Evolutionary conservation across 2,113 vertebrate genomes (phyloP).

Genomic region (Eretmodus cyanostictus): DNA sequence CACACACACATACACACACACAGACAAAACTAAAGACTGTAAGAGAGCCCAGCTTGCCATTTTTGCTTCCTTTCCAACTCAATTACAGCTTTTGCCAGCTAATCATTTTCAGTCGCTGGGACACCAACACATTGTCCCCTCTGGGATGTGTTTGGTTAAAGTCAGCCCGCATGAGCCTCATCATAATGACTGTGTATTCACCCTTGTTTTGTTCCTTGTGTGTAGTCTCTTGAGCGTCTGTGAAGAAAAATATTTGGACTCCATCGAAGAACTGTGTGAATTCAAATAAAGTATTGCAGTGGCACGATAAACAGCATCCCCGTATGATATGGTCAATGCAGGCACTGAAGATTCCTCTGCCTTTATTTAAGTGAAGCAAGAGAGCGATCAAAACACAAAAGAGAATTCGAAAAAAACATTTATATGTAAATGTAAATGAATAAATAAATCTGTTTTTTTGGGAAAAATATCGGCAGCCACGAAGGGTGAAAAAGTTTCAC

Average conservation of each 20-base stretch:
- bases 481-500: neutral
- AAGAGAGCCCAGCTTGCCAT: neutral
- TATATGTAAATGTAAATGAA: neutral
- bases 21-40: neutral
- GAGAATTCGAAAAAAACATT: neutral
- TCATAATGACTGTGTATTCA: neutral
- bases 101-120: conserved; percentile 28
- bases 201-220: neutral
- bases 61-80: conserved; percentile 35
- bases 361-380: neutral
- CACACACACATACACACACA: neutral
- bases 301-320: neutral
- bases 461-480: neutral
- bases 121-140: conserved; percentile 5
- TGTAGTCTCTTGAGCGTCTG: neutral
- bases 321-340: neutral
- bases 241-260: neutral
- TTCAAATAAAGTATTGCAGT: neutral
- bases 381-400: neutral
- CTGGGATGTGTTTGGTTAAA: neutral
- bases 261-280: neutral
- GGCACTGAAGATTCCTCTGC: neutral
- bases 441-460: neutral
- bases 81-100: conserved; percentile 34
- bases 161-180: neutral